Base-by-base conservation (phyloP, 2,888 invertebrate genomes). In the Gasteruption jaculator region DNA sequence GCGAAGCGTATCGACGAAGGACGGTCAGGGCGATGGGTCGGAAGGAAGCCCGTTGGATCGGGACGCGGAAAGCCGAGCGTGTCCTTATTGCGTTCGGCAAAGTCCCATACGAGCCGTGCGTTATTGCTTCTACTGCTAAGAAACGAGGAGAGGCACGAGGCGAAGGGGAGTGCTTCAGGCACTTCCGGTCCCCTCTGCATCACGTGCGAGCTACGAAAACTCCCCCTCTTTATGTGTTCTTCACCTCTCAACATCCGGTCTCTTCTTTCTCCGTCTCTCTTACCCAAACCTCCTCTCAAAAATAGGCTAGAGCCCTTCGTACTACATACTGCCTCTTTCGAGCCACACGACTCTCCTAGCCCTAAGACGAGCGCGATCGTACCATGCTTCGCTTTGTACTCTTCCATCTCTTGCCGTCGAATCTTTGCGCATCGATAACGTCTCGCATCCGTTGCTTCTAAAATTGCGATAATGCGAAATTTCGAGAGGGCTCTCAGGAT, bases 171-270 rank as follows among this genome's bases (percentile, higher is more conserved):
- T 58, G 56, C n/a, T n/a, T n/a, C n/a, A 52, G 61, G 57, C 57
- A 49, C 61, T 68, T 69, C 70, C 68, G 69, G 67, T 66, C 66
- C 61, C 61, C 66, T 67, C 61, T 62, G 66, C 66, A 68, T 69
- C 69, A 68, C 69, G 69, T 70, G 68, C 69, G 68, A 65, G 65
- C 65, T 61, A 65, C 62, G 51, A 30, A 47, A 60, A 57, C 60
- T 61, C 58, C 58, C 60, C 40, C 46, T 49, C 41, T n/a, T n/a
- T n/a, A n/a, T n/a, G n/a, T n/a, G n/a, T 54, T 49, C 51, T 50
- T 60, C 60, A 57, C 58, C 60, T 62, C 52, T 48, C 49, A 50
- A 48, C 56, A 56, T 56, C 56, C 58, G 56, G 56, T 54, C 43
- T 45, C 50, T 50, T 38, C 45, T 43, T 45, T 32, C 45, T 40